Conservation (phyloP, 92 coral and sea anemone genomes). For the Bergia puertoricense region DNA sequence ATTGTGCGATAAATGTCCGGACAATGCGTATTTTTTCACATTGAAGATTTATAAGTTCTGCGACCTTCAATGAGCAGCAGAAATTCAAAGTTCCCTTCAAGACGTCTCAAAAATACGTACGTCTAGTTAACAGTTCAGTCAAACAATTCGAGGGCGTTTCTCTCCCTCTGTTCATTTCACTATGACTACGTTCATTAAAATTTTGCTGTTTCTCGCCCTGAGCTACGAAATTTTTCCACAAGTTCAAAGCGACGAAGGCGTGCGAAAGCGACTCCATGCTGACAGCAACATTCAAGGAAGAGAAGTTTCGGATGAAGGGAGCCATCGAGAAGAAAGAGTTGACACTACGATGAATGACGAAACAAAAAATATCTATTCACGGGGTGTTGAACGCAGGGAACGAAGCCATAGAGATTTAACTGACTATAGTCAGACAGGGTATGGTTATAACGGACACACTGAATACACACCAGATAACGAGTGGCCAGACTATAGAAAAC, state of each 20-base stretch:
- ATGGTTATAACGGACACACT: background rate
- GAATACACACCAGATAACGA: conserved; percentile 1
- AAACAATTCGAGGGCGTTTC: background rate
- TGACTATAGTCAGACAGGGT: background rate
- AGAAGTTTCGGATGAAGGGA: background rate
- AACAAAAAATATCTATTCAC: background rate
- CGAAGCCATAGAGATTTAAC: conserved; percentile 23
- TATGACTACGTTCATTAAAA: background rate
- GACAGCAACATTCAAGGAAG: background rate
- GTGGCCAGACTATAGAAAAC: conserved; percentile 5
- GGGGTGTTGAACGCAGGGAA: conserved; percentile 1
- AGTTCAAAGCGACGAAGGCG: conserved; percentile 4
- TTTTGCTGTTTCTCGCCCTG: conserved; percentile 4
- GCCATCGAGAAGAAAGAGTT: conserved; percentile 36
- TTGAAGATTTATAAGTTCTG: conserved; percentile 43
- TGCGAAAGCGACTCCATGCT: background rate
- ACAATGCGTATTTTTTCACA: conserved; percentile 39
- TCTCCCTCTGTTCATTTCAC: background rate
- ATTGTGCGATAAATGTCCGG: background rate
- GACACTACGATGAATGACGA: conserved; percentile 1
- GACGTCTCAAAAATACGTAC: background rate
- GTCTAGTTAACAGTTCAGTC: background rate
- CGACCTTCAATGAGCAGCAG: conserved; percentile 21
- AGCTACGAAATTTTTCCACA: background rate
- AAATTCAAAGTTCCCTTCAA: conserved; percentile 14